phyloP scores from a whole-genome alignment of 2,888 invertebrate species.

The Phortica magna region DNA sequence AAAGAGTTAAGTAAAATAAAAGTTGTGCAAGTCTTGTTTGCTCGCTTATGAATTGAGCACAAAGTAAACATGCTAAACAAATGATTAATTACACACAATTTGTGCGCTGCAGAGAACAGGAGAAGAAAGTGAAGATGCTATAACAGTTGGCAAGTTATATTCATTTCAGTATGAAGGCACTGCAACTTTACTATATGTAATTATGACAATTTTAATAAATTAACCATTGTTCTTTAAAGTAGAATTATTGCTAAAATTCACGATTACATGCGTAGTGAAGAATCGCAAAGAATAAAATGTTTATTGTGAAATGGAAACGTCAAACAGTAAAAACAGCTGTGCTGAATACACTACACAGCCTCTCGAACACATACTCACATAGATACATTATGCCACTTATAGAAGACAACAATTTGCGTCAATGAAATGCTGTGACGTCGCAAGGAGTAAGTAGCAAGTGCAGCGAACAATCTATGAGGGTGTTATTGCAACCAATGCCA shows the following conservation, averaged over 20 bases:
- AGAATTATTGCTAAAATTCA: slow-evolving; percentile 53
- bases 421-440: slow-evolving; percentile 61
- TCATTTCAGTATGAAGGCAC: too few relatives aligned
- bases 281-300: slow-evolving; percentile 25
- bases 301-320: slow-evolving; percentile 12
- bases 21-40: background rate
- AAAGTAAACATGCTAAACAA: slow-evolving; percentile 8
- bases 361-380: background rate
- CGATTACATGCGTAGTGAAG: slow-evolving; percentile 55
- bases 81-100: slow-evolving; percentile 19
- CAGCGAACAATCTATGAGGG: background rate
- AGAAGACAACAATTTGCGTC: slow-evolving; percentile 63
- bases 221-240: slow-evolving; percentile 24
- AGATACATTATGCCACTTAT: background rate
- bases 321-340: slow-evolving; percentile 23
- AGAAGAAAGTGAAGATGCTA: too few relatives aligned
- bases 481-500: too few relatives aligned
- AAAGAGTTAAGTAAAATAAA: too few relatives aligned
- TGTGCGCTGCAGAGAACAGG: background rate
- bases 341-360: background rate
- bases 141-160: too few relatives aligned
- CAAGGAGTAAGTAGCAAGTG: background rate
- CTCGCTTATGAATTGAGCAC: background rate
- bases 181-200: too few relatives aligned
- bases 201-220: background rate